Evolutionary conservation across 2,797 vertebrate genomes (phyloP).

Genomic region (Pogoniulus pusillus): DNA sequence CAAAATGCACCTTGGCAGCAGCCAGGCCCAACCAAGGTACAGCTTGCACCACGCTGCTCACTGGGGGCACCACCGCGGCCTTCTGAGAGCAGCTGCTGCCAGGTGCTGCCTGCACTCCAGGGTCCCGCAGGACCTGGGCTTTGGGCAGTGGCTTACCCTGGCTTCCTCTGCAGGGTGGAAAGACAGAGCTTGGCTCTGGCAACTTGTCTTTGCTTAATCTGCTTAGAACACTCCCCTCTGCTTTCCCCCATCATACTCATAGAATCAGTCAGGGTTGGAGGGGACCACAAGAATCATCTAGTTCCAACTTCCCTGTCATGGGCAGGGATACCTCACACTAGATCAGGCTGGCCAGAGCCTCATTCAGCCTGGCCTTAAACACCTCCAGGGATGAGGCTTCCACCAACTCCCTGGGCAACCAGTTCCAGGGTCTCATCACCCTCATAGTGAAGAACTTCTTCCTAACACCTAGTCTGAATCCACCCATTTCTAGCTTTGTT

Average conservation of each 20-base stretch:
- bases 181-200: background rate
- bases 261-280: too few relatives aligned
- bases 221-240: background rate
- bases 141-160: background rate
- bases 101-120: background rate
- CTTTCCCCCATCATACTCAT: background rate
- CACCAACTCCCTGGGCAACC: too few relatives aligned
- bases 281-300: too few relatives aligned
- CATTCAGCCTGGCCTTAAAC: too few relatives aligned
- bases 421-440: too few relatives aligned
- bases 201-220: background rate
- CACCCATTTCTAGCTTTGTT: too few relatives aligned
- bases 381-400: too few relatives aligned
- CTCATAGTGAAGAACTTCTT: too few relatives aligned
- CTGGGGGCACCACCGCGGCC: background rate
- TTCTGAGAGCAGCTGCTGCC: background rate
- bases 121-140: background rate
- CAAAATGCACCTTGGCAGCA: background rate
- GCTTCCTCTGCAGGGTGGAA: accelerated
- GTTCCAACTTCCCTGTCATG: too few relatives aligned
- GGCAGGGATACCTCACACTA: too few relatives aligned
- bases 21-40: background rate
- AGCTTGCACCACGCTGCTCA: accelerated
- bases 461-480: too few relatives aligned
- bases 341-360: too few relatives aligned